phyloP scores from a whole-genome alignment of 2,797 vertebrate genomes.

The Lepus townsendii region DNA sequence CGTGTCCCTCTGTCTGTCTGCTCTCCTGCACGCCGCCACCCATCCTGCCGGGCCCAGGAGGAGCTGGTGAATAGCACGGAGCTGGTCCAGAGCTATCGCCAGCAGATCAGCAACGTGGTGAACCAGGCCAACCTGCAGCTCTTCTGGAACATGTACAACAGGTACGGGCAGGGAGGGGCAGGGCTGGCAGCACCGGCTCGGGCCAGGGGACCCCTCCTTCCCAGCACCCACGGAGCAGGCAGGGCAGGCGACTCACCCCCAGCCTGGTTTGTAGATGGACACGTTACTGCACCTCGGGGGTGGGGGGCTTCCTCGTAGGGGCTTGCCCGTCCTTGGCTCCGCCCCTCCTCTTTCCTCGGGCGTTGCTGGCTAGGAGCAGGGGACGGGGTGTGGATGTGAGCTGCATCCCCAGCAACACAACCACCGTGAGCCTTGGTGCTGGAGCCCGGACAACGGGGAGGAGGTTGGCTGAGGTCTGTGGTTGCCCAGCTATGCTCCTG shows the following conservation, averaged over 20 bases:
- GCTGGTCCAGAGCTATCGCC: constrained; percentile 96
- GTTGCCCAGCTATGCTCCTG: background rate
- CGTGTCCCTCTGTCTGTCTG: background rate
- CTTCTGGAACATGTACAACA: constrained; percentile 99
- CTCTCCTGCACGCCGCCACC: background rate
- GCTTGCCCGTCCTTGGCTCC: background rate
- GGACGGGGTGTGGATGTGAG: background rate
- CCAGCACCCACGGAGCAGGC: fast-evolving
- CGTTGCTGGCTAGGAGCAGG: fast-evolving
- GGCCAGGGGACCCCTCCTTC: background rate
- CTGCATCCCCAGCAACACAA: background rate
- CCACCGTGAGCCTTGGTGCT: background rate
- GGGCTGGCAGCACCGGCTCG: background rate
- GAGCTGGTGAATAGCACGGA: constrained; percentile 97
- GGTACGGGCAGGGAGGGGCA: constrained; percentile 85
- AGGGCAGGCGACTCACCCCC: fast-evolving
- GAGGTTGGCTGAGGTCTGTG: background rate
- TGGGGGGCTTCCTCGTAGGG: background rate
- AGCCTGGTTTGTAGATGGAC: background rate
- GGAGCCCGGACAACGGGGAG: fast-evolving
- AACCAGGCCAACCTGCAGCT: constrained; percentile 99
- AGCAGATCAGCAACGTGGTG: constrained; percentile 95
- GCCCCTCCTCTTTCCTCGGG: fast-evolving
- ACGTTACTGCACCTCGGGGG: background rate
- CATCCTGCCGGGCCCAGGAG: constrained; percentile 88